Evolutionary conservation across 2,888 invertebrate species (phyloP), one percentile per base, ranked within the genome.

Genomic region (Dromius quadrimaculatus): DNA sequence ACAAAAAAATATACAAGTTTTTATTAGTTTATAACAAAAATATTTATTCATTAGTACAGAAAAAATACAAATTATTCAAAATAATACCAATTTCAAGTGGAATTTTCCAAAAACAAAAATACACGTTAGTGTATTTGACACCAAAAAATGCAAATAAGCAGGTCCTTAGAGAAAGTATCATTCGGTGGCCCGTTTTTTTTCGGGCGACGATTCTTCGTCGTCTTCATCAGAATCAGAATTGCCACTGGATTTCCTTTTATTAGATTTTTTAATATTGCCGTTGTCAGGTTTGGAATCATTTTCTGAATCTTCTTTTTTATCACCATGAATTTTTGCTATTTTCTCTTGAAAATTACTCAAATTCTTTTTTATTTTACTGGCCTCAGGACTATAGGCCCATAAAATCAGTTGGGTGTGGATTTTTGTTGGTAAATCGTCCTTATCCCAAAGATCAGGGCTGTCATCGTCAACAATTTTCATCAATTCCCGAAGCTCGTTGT

Each of bases 381-480:
- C 86, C 72, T 92, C 91, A 0, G 91, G 90, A 50, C 91, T 92
- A 77, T 91, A 92, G 0, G 89, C 92, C 91, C 92, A 92, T 68
- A 92, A 83, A 45, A 92, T 86, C 77, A 92, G 82, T 75, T 89
- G 84, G 71, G 90, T 76, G 76, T 93, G 92, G 66, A 89, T 87
- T 38, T 85, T 83, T 0, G 89, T 89, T 0, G 92, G 92, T 47
- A 90, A 85, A 28, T 90, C 90, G 71, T 88, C 85, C 19, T 86
- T 85, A 22, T 86, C 85, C 80, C 89, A 90, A 0, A 91, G 81
- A 76, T 90, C 87, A 0, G 84, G 84, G 43, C 87, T 85, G 9
- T 87, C 86, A n/a, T 87, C 84, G 81, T 90, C 87, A 11, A 87
- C 84, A 74, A 83, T 81, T 8, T 85, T 84, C 73, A 85, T 84